Evolutionary conservation across 1,140 invertebrate genomes (phyloP).

Genomic region (Drosophila rhopaloa): DNA sequence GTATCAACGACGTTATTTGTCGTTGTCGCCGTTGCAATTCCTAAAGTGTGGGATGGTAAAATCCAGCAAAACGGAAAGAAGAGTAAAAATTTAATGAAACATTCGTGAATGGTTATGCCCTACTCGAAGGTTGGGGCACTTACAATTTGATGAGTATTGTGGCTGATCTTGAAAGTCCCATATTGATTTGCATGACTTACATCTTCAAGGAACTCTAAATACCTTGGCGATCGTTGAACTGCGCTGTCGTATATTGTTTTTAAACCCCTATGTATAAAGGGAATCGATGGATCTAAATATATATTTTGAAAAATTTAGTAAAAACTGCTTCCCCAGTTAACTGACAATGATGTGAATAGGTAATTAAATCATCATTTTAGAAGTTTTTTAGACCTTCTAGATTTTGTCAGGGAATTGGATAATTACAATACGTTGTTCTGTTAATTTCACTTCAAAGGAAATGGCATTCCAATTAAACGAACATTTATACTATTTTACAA

Average conservation of each 20-base stretch:
- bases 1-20: slow-evolving; percentile 61
- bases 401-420: no score
- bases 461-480: slow-evolving; percentile 4
- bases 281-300: no score
- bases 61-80: slow-evolving; percentile 31
- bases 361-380: no score
- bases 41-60: slow-evolving; percentile 55
- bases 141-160: slow-evolving; percentile 59
- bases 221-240: slow-evolving; percentile 59
- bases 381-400: no score
- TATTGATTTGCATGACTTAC: slow-evolving; percentile 44
- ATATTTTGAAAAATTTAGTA: no score
- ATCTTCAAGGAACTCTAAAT: slow-evolving; percentile 39
- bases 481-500: neutral
- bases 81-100: slow-evolving; percentile 36
- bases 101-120: slow-evolving; percentile 62
- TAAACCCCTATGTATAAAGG: no score
- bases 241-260: neutral
- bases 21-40: slow-evolving; percentile 60
- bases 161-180: slow-evolving; percentile 57
- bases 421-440: neutral
- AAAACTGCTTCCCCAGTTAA: no score
- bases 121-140: slow-evolving; percentile 69
- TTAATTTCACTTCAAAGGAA: slow-evolving; percentile 1
- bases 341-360: no score